These are phyloP conservation scores for Meriones psammophilus DNA, from an alignment of 2,797 vertebrate genomes.

Conservation along the genomic window DNA sequence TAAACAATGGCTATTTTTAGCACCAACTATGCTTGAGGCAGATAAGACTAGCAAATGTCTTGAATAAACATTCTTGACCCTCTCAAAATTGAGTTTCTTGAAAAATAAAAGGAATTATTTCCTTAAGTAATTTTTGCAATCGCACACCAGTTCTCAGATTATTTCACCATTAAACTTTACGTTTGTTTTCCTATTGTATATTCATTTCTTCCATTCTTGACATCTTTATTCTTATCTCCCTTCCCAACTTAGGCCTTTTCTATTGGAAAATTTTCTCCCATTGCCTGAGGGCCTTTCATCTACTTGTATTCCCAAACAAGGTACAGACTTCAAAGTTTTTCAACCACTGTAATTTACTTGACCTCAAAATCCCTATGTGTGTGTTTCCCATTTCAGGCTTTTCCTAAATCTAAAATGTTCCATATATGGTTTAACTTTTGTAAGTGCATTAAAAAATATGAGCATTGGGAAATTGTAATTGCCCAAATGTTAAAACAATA, in stretches of 20 bases:
- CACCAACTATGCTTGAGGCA: background rate
- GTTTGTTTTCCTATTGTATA: background rate
- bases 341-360: background rate
- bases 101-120: background rate
- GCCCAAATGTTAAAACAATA: background rate
- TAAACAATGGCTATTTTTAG: slow-evolving; percentile 5
- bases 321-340: background rate
- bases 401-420: background rate
- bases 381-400: background rate
- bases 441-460: background rate
- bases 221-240: background rate
- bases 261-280: background rate
- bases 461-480: background rate
- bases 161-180: background rate
- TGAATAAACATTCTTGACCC: background rate
- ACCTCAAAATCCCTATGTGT: background rate
- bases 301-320: fast-evolving
- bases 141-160: background rate
- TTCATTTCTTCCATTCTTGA: background rate
- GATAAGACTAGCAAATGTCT: slow-evolving; percentile 2
- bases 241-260: background rate
- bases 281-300: background rate
- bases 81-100: background rate
- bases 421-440: background rate
- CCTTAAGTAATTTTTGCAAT: background rate